Evolutionary conservation across 1,140 invertebrate species (phyloP), one percentile per base, ranked within the genome.

Genomic region (Dinoponera quadriceps): DNA sequence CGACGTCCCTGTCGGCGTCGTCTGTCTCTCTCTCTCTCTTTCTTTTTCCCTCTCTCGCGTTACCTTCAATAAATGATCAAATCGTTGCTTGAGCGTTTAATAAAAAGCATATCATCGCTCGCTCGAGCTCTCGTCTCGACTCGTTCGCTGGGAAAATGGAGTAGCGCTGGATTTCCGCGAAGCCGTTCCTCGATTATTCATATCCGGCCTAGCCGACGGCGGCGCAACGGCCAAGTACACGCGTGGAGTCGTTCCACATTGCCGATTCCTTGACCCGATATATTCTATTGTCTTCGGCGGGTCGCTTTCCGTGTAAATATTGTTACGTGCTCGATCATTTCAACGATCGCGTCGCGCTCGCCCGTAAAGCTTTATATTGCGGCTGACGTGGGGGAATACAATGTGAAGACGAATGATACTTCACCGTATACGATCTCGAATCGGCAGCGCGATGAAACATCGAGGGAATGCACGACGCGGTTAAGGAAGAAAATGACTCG

Each of bases 91-190:
- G 63, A 18, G 48, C 7, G 27, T 38, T 77, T 80, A 80, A 71
- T 83, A 66, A 38, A 83, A 71, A 83, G 62, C 33, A 48, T 49
- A 51, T 75, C 55, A 63, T 49, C 51, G 11, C 54, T 33, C 29
- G 48, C 73, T 74, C 55, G 72, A 25, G 44, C 62, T 29, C 69
- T 29, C 18, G 22, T 7, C 27, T 20, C 59, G 65, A 54, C 51
- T 33, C 22, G 62, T 71, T 20, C 20, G 22, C 25, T 11, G 20
- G 33, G 25, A 83, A 78, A 80, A 74, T 78, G 27, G 72, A 38
- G 3, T 83, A 68, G 55, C 81, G 81, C 72, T 73, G 82, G 49
- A 84, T 83, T 87, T 87, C 68, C 62, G 59, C 38, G 81, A 84
- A 87, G 59, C 38, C 3, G 49, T 29, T 57, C 29, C 25, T 83